Conservation (phyloP, 1,140 invertebrate species). For the Orussus abietinus region DNA sequence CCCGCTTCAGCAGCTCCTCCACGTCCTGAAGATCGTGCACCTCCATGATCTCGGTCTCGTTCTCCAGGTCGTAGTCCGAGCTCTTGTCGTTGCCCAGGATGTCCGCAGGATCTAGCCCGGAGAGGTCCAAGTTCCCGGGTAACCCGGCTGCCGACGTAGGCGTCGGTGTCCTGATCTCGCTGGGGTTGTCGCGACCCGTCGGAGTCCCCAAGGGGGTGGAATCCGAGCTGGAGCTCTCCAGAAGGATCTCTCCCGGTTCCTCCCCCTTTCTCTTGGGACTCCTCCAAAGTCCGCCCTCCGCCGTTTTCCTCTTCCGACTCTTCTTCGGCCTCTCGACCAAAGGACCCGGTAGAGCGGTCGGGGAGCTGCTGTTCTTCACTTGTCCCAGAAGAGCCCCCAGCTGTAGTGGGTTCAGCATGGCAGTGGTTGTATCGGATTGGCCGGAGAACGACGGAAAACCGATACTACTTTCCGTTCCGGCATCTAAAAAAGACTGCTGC, state of each 20-base stretch:
- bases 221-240: constrained; percentile 66
- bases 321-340: constrained; percentile 34
- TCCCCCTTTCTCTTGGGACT: constrained; percentile 54
- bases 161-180: constrained; percentile 53
- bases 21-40: constrained; percentile 54
- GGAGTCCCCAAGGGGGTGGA: constrained; percentile 59
- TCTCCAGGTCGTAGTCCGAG: constrained; percentile 60
- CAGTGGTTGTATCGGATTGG: constrained; percentile 49
- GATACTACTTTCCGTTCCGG: constrained; percentile 56
- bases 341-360: not conserved
- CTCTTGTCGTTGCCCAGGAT: constrained; percentile 54
- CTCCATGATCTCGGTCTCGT: constrained; percentile 51
- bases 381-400: constrained; percentile 40
- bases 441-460: constrained; percentile 55
- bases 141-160: constrained; percentile 60
- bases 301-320: constrained; percentile 50
- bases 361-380: constrained; percentile 26
- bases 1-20: constrained; percentile 59
- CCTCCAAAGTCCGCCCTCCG: constrained; percentile 54
- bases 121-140: constrained; percentile 61
- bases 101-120: constrained; percentile 59
- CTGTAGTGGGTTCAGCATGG: constrained; percentile 46
- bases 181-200: constrained; percentile 53
- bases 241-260: constrained; percentile 49
- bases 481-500: constrained; percentile 56